phyloP scores from a whole-genome alignment of 2,113 vertebrate genomes.

The Camelus dromedarius region DNA sequence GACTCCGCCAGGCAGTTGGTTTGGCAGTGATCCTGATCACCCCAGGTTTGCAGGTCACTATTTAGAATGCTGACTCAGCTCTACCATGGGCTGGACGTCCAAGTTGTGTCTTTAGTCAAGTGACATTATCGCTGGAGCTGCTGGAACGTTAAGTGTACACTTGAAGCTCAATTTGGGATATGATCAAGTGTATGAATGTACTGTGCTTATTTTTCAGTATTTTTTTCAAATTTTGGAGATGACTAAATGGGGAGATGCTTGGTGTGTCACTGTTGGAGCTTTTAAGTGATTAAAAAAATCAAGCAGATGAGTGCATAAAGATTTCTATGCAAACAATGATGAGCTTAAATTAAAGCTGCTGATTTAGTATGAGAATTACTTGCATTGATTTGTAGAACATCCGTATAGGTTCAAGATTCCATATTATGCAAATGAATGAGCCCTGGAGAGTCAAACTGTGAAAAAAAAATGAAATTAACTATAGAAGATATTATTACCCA shows the following conservation, averaged over 20 bases:
- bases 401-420: constrained; percentile 78
- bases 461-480: constrained; percentile 74
- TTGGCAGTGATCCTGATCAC: constrained; percentile 66
- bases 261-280: constrained; percentile 77
- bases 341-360: constrained; percentile 84
- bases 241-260: constrained; percentile 81
- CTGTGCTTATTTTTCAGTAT: constrained; percentile 81
- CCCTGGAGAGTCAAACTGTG: constrained; percentile 75
- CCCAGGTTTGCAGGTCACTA: constrained; percentile 69
- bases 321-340: constrained; percentile 84
- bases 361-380: constrained; percentile 80
- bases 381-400: constrained; percentile 84
- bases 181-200: constrained; percentile 76
- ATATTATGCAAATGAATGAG: constrained; percentile 84
- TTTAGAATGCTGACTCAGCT: constrained; percentile 82
- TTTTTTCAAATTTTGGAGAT: constrained; percentile 84
- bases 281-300: constrained; percentile 85
- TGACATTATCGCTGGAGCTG: constrained; percentile 77
- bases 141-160: constrained; percentile 70
- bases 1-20: constrained; percentile 62
- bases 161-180: constrained; percentile 77
- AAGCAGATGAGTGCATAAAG: constrained; percentile 83
- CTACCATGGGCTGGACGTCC: constrained; percentile 72
- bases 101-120: constrained; percentile 76
- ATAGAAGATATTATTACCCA: constrained; percentile 71